Base-by-base conservation (phyloP, 2,888 invertebrate species). In the Hypolimnas misippus region DNA sequence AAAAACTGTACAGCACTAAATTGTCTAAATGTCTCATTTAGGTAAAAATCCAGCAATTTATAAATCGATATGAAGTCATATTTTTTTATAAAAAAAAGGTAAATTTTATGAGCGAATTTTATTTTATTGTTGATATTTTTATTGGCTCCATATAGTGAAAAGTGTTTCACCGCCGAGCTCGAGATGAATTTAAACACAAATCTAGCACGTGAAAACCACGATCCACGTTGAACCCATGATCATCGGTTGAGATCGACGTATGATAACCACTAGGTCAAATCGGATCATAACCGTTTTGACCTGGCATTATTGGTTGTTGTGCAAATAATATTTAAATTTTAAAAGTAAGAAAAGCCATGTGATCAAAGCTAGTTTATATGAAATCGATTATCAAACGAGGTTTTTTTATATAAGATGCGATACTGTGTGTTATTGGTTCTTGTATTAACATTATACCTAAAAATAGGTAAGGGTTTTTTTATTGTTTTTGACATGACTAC, bases 371-470 rank as follows among this genome's bases (percentile, higher is more conserved):
- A 46, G 19, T 21, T 21, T n/a, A n/a, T n/a, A n/a, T n/a, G n/a
- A n/a, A n/a, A n/a, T n/a, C n/a, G n/a, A n/a, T n/a, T n/a, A n/a
- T n/a, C 5, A 46, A 25, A 12, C 4, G 4, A 21, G 12, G 4
- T n/a, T n/a, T 5, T 1, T 46, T 46, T 19, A 2, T 25, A 35
- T 56, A 57, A 35, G 49, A 57, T 57, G 57, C 19, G 4, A 21
- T 21, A 19, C 7, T 35, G 35, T 6, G 19, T 19, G 44, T 35
- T 57, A 57, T 49, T 25, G 57, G n/a, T 57, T 25, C 3, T 57
- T 14, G 35, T 57, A 10, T 19, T 17, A 44, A 10, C 14, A 21
- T 35, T 57, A n/a, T n/a, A n/a, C n/a, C n/a, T n/a, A n/a, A n/a
- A n/a, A n/a, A n/a, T n/a, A n/a, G 8, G 57, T 46, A 49, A 57